Percentiles rank a stretch among this genome's conserved stretches.
phyloP scores from a whole-genome alignment of 1,140 invertebrate genomes.

The Pararge aegeria region DNA sequence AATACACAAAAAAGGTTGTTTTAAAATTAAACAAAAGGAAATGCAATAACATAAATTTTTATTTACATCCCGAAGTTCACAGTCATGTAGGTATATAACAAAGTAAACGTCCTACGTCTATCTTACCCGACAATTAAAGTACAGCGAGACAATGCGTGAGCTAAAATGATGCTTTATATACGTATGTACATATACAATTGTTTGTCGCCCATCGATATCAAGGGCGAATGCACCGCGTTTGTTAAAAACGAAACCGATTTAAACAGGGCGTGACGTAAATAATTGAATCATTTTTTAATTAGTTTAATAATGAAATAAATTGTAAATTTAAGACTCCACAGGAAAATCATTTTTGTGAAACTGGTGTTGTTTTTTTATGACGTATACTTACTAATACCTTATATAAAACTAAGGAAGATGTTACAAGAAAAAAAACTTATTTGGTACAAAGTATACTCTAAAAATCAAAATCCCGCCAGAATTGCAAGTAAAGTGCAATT shows the following conservation, averaged over 20 bases:
- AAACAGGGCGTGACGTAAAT: neutral
- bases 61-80: conserved; percentile 76
- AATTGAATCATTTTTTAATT: too few species aligned
- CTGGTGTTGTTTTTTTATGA: too few species aligned
- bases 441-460: too few species aligned
- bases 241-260: neutral
- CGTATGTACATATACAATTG: conserved; percentile 47
- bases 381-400: too few species aligned
- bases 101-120: conserved; percentile 50
- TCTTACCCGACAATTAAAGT: conserved; percentile 49
- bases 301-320: too few species aligned
- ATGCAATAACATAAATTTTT: conserved; percentile 76
- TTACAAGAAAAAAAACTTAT: too few species aligned
- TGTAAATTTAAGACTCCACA: too few species aligned
- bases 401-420: too few species aligned
- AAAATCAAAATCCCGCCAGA: too few species aligned
- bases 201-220: conserved; percentile 13
- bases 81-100: conserved; percentile 65
- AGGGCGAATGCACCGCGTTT: conserved; percentile 8
- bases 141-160: conserved; percentile 36
- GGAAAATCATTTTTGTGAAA: too few species aligned
- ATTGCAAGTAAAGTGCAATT: too few species aligned
- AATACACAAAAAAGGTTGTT: too few species aligned
- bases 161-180: conserved; percentile 34
- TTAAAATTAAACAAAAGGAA: conserved; percentile 37